A percentile compares a stretch with the other conserved stretches of the same genome.
These are phyloP conservation scores for Pseudococcus viburni DNA, from an alignment of 2,888 invertebrate species.

Conservation along the genomic window DNA sequence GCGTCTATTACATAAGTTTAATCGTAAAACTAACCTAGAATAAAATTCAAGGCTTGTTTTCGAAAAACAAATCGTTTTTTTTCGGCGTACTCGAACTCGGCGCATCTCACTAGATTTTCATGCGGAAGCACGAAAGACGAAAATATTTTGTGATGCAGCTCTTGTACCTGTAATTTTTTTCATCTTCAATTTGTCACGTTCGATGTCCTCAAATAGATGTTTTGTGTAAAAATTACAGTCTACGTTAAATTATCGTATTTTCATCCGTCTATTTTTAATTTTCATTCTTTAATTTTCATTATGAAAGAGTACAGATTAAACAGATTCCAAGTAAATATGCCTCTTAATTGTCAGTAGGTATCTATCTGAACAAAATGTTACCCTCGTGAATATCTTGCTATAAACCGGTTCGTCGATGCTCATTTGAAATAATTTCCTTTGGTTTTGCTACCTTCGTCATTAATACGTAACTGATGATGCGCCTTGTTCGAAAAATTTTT, in stretches of 20 bases:
- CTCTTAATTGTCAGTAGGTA: neutral
- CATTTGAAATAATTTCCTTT: slow-evolving; percentile 11
- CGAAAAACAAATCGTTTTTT: slow-evolving; percentile 19
- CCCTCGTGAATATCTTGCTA: neutral
- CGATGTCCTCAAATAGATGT: neutral
- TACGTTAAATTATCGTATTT: neutral
- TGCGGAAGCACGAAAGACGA: slow-evolving; percentile 17
- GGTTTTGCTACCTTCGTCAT: neutral
- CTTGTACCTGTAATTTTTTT: neutral
- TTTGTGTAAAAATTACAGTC: neutral
- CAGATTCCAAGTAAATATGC: neutral
- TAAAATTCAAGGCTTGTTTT: slow-evolving; percentile 28
- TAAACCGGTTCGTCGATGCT: slow-evolving; percentile 22
- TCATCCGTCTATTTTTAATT: neutral
- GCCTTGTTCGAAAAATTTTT: neutral
- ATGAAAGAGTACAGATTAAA: too few relatives aligned
- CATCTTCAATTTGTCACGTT: neutral
- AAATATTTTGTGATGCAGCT: neutral
- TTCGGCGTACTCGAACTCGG: neutral
- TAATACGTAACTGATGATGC: neutral
- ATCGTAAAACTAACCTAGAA: slow-evolving; percentile 45
- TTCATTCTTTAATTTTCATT: neutral
- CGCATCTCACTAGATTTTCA: neutral
- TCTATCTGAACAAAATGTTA: neutral
- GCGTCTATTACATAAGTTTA: slow-evolving; percentile 19